Evolutionary conservation across 1,140 invertebrate genomes (phyloP).

Genomic region (Gonioctena quinquepunctata): DNA sequence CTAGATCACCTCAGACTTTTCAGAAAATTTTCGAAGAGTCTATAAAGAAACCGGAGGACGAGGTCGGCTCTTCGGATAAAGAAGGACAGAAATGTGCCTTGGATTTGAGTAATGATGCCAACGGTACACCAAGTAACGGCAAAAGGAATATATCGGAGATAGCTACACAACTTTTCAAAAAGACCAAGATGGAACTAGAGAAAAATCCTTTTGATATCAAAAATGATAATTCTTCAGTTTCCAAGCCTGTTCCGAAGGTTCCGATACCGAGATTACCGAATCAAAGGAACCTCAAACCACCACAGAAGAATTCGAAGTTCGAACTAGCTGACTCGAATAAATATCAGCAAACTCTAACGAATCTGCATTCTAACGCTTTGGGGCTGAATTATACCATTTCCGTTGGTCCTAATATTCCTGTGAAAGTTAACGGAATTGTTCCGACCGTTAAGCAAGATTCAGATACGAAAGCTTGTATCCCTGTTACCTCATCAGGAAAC

Average conservation of each 20-base stretch:
- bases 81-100: slow-evolving; percentile 8
- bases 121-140: not conserved
- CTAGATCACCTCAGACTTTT: slow-evolving; percentile 42
- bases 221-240: not conserved
- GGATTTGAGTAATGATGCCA: slow-evolving; percentile 15
- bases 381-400: slow-evolving; percentile 53
- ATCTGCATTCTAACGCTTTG: slow-evolving; percentile 48
- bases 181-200: slow-evolving; percentile 44
- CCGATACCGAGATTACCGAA: slow-evolving; percentile 36
- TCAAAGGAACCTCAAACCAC: slow-evolving; percentile 19
- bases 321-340: not conserved
- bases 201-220: slow-evolving; percentile 2
- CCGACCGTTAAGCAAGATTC: slow-evolving; percentile 25
- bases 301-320: slow-evolving; percentile 20
- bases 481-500: not conserved
- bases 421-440: slow-evolving; percentile 28
- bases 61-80: not conserved
- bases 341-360: slow-evolving; percentile 39
- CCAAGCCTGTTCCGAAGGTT: slow-evolving; percentile 26
- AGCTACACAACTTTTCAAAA: slow-evolving; percentile 46
- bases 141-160: slow-evolving; percentile 50
- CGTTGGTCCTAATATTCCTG: slow-evolving; percentile 33
- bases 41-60: slow-evolving; percentile 40
- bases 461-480: slow-evolving; percentile 8
- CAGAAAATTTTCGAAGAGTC: slow-evolving; percentile 55